A percentile compares a stretch with the other conserved stretches of the same genome.
These are phyloP conservation scores for Papilio xuthus DNA, from an alignment of 1,140 invertebrate species.

Conservation along the genomic window DNA sequence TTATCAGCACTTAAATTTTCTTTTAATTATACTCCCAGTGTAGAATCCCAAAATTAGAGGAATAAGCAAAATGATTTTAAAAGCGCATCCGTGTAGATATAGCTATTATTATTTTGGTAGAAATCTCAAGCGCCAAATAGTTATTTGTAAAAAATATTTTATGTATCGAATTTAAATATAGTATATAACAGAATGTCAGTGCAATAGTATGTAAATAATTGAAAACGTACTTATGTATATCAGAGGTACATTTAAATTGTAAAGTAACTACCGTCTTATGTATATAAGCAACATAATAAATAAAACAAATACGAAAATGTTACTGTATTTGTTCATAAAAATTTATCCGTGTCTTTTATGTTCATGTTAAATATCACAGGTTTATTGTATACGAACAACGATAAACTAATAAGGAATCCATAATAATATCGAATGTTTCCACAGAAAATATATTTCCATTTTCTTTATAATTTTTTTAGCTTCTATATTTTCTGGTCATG, in stretches of 20 bases:
- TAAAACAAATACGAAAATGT: background rate
- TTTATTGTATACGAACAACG: background rate
- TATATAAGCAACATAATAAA: background rate
- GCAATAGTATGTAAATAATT: background rate
- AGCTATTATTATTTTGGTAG: too few relatives aligned
- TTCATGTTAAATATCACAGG: background rate
- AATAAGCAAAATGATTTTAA: too few relatives aligned
- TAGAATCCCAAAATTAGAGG: too few relatives aligned
- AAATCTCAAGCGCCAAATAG: background rate
- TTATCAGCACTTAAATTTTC: background rate
- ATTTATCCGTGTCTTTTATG: background rate
- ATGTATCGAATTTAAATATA: background rate
- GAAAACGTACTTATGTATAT: background rate
- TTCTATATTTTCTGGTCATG: too few relatives aligned
- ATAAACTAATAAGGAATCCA: slow-evolving; percentile 1
- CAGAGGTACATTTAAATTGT: background rate
- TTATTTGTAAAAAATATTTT: background rate
- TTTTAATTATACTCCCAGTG: background rate
- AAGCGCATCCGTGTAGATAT: too few relatives aligned
- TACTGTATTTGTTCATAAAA: background rate
- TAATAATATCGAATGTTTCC: background rate
- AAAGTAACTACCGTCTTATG: background rate
- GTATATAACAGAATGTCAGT: background rate
- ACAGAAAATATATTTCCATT: background rate
- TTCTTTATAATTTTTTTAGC: background rate